Base-by-base conservation (phyloP, 2,797 vertebrate species). In the Uromys caudimaculatus region DNA sequence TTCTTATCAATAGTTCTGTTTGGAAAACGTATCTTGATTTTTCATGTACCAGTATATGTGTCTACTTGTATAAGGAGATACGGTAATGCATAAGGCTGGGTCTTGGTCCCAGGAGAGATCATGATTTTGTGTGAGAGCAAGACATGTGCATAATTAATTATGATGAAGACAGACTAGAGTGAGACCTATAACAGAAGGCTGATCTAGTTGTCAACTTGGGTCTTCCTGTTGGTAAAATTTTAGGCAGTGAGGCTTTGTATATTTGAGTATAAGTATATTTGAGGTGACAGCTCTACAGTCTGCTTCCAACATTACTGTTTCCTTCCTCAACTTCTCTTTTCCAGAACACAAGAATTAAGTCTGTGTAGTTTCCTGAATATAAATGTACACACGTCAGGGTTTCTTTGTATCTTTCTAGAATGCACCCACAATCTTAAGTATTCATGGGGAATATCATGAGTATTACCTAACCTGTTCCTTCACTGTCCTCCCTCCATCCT, bases 1-100 rank as follows among this genome's bases (percentile, higher is more conserved):
- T 77, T 94, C 78, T 90, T 93, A 92, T 93, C 47, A 96, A 95
- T 97, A 95, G 88, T 95, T 97, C 76, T 96, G 35, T 82, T 96
- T 76, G 93, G 71, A 83, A 93, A 97, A 95, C 38, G 92, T 92
- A 95, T 85, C 64, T 90, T 89, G 73, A 94, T 41, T 89, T 96
- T 93, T 79, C 81, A 29, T 35, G 84, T 32, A 23, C 91, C 84
- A 92, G 12, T 73, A 73, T 86, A 64, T 96, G 44, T 76, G 1
- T 96, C 81, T 96, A 83, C 14, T 52, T 89, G 38, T 50, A 79
- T 27, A 87, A 89, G 10, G 79, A 12, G 88, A 93, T n/a, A 62
- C 5, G 58, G 14, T 89, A 56, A 71, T 95, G 67, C 91, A 78
- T 60, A 94, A 85, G 24, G 38, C 50, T 69, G 38, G 38, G 44